Evolutionary conservation across 1,140 invertebrate species (phyloP).

Genomic region (Heliconius hewitsoni): DNA sequence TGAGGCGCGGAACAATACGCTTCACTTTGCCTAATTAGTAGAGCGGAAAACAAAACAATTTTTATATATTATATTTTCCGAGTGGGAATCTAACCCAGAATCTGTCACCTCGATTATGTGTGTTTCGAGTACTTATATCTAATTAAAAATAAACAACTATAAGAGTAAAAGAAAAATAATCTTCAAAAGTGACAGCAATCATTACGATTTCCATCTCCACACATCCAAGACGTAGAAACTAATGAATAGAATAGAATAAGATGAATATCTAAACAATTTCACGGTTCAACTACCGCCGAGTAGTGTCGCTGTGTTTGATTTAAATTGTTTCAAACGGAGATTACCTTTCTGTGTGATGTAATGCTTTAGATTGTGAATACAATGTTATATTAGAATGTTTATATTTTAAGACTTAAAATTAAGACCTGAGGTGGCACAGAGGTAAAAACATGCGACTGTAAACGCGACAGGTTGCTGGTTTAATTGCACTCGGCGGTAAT

Average conservation of each 20-base stretch:
- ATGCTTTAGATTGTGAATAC: not conserved
- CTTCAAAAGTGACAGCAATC: not conserved
- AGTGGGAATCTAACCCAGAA: no score
- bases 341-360: not conserved
- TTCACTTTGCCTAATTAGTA: no score
- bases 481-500: no score
- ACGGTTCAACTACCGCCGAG: not conserved
- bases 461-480: no score
- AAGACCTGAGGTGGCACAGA: no score
- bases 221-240: not conserved
- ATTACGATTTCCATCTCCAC: not conserved
- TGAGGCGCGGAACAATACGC: no score
- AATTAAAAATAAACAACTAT: not conserved
- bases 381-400: no score
- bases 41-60: no score
- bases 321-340: slow-evolving; percentile 7
- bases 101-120: no score
- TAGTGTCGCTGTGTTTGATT: not conserved
- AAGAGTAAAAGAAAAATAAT: not conserved
- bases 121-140: not conserved
- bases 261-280: slow-evolving; percentile 6
- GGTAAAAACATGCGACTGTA: no score
- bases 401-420: no score
- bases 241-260: slow-evolving; percentile 13
- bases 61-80: no score